Conservation (phyloP, 2,113 vertebrate species). For the Corythaeola cristata region DNA sequence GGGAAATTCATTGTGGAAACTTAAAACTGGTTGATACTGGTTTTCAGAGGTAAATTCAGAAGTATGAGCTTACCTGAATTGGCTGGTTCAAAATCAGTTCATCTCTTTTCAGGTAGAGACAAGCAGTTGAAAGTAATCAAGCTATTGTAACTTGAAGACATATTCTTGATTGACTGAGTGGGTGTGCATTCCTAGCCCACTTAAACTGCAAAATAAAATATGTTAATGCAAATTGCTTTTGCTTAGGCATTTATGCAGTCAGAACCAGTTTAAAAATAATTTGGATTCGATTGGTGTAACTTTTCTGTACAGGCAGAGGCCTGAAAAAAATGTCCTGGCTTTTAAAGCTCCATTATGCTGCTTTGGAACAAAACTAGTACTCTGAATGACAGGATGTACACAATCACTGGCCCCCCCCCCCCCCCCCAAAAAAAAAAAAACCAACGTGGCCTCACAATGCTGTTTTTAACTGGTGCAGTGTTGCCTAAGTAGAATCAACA, state of each 20-base stretch:
- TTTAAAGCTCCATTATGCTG: not conserved
- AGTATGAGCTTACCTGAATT: not conserved
- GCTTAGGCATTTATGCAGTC: slow-evolving; percentile 39
- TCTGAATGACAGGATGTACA: not conserved
- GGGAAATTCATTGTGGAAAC: not conserved
- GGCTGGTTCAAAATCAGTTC: not conserved
- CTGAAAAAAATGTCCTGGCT: not conserved
- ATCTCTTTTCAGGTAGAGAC: slow-evolving; percentile 10
- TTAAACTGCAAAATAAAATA: slow-evolving; percentile 58
- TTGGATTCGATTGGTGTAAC: not conserved
- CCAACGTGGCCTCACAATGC: not conserved
- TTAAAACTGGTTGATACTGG: not conserved
- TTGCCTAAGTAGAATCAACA: not conserved
- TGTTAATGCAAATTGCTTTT: slow-evolving; percentile 52
- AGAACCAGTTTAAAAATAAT: slow-evolving; percentile 49
- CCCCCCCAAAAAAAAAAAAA: too few species aligned
- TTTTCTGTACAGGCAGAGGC: not conserved
- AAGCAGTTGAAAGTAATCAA: slow-evolving; percentile 21
- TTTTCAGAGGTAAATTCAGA: slow-evolving; percentile 4
- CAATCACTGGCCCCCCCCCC: not conserved
- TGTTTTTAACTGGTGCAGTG: not conserved
- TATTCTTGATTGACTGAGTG: slow-evolving; percentile 53
- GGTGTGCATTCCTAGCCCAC: slow-evolving; percentile 53
- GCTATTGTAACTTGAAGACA: slow-evolving; percentile 29
- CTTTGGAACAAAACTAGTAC: not conserved